These are phyloP conservation scores for Trichoplusia ni DNA, from an alignment of 1,140 invertebrate species.

Conservation along the genomic window DNA sequence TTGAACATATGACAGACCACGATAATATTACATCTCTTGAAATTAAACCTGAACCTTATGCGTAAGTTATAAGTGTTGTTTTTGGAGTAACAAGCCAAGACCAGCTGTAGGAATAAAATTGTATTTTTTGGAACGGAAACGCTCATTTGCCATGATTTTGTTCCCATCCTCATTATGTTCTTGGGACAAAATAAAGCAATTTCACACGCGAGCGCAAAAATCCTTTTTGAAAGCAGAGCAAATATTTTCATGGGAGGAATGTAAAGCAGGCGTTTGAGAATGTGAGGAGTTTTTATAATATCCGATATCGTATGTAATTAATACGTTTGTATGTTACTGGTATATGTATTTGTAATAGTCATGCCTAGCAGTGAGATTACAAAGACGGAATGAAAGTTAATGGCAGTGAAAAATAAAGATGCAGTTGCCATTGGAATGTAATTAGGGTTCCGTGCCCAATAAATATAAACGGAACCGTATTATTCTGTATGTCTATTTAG, in stretches of 20 bases:
- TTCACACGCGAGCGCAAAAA: constrained; percentile 35
- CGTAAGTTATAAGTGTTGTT: neutral
- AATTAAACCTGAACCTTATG: neutral
- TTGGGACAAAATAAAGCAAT: constrained; percentile 51
- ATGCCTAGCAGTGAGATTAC: too few relatives aligned
- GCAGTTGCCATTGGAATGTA: too few relatives aligned
- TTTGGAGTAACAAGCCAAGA: neutral
- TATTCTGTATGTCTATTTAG: too few relatives aligned
- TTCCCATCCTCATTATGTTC: constrained; percentile 47
- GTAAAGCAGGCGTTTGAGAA: too few relatives aligned
- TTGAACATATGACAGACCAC: constrained; percentile 31
- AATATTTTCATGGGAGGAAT: neutral
- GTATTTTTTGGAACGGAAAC: constrained; percentile 36
- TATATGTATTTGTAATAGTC: too few relatives aligned
- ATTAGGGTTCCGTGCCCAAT: too few relatives aligned
- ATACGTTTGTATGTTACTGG: too few relatives aligned
- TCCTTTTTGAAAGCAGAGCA: neutral
- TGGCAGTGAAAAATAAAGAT: too few relatives aligned
- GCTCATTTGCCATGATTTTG: constrained; percentile 51
- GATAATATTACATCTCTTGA: neutral
- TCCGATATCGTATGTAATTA: too few relatives aligned
- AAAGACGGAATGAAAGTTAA: too few relatives aligned
- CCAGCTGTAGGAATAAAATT: neutral
- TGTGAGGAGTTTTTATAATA: too few relatives aligned
- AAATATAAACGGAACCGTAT: too few relatives aligned